A percentile compares a stretch with the other conserved stretches of the same genome.
These are phyloP conservation scores for Heliconius hermathena DNA, from an alignment of 1,140 invertebrate genomes.

Conservation along the genomic window DNA sequence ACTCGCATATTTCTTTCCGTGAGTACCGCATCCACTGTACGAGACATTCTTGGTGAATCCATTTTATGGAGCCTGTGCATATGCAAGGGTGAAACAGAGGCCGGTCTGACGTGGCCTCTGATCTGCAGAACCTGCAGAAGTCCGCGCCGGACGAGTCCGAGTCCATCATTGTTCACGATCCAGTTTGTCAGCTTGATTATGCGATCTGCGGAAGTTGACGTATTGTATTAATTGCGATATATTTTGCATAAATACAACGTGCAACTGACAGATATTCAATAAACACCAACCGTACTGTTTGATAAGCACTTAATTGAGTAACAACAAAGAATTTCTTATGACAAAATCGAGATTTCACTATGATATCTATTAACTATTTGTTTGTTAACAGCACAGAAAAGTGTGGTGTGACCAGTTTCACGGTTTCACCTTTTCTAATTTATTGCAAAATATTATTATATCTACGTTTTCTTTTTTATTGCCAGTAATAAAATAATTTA, in stretches of 20 bases:
- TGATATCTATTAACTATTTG: slow-evolving; percentile 26
- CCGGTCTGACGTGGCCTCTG: slow-evolving; percentile 90
- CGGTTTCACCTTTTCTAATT: slow-evolving; percentile 5
- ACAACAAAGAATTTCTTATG: slow-evolving; percentile 26
- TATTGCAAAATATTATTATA: slow-evolving; percentile 4
- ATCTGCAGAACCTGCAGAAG: slow-evolving; percentile 98
- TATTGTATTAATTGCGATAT: slow-evolving; percentile 31
- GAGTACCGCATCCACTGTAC: slow-evolving; percentile 97
- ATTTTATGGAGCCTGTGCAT: slow-evolving; percentile 99
- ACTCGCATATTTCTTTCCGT: slow-evolving; percentile 98
- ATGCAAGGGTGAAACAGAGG: slow-evolving; percentile 99
- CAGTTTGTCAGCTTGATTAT: slow-evolving; percentile 65
- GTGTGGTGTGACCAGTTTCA: slow-evolving; percentile 22
- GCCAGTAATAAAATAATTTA: slow-evolving; percentile 16
- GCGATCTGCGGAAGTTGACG: slow-evolving; percentile 59
- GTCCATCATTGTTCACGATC: slow-evolving; percentile 74
- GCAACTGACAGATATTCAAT: not conserved
- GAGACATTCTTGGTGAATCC: slow-evolving; percentile 97
- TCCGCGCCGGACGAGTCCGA: slow-evolving; percentile 83
- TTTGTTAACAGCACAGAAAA: slow-evolving; percentile 37
- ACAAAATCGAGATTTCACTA: slow-evolving; percentile 31
- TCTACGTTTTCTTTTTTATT: slow-evolving; percentile 19
- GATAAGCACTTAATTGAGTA: slow-evolving; percentile 3
- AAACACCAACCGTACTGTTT: slow-evolving; percentile 7
- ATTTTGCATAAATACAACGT: slow-evolving; percentile 30